Conservation (phyloP, 2,888 invertebrate species). For the Drosophila fungiperda region DNA sequence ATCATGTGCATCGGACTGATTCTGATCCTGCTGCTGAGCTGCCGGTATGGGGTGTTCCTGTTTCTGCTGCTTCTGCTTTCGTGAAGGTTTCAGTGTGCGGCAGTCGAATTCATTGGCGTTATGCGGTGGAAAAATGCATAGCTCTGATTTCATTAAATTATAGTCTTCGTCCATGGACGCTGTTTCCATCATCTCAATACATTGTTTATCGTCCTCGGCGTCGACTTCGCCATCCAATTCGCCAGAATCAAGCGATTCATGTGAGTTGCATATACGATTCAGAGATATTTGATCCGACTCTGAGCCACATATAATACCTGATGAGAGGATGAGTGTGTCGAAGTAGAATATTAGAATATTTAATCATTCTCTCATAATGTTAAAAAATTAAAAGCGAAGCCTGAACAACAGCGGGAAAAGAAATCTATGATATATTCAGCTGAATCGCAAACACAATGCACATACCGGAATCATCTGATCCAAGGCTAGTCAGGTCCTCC, state of each 20-base stretch:
- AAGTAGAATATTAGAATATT: conserved; percentile 2
- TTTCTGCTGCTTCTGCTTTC: conserved; percentile 77
- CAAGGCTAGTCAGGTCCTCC: conserved; percentile 86
- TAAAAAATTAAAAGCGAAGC: conserved; percentile 21
- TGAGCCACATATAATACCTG: conserved; percentile 87
- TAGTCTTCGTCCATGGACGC: conserved; percentile 85
- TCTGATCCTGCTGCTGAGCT: conserved; percentile 39
- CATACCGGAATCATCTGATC: conserved; percentile 87
- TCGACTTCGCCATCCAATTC: conserved; percentile 87
- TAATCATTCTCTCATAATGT: conserved; percentile 20
- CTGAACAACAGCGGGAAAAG: not conserved
- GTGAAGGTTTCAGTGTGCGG: conserved; percentile 81
- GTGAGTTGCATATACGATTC: conserved; percentile 87
- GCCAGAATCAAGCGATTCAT: conserved; percentile 91
- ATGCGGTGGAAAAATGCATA: conserved; percentile 82
- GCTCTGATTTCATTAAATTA: conserved; percentile 83
- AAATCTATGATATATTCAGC: not conserved
- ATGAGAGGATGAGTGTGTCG: not conserved
- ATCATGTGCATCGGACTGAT: conserved; percentile 53
- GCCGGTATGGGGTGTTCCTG: conserved; percentile 51
- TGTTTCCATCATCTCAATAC: conserved; percentile 85
- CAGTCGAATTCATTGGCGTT: conserved; percentile 79
- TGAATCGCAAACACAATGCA: not conserved
- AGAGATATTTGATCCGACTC: conserved; percentile 85
- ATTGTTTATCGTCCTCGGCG: conserved; percentile 86